These are phyloP conservation scores for Octodon degus DNA, from an alignment of 2,113 vertebrate genomes.

Conservation along the genomic window DNA sequence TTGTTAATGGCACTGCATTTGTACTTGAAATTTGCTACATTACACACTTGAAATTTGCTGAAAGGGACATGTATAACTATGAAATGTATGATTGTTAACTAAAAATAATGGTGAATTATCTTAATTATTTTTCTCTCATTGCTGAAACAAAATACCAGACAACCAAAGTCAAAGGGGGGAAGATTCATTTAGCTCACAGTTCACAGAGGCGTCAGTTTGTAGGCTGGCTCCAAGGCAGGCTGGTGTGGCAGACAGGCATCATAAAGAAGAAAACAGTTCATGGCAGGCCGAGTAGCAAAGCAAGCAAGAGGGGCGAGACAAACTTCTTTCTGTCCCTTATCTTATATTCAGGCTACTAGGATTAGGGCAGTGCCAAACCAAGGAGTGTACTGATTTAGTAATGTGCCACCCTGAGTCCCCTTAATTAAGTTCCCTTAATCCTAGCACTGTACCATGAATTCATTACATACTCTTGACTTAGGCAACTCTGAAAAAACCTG, in stretches of 20 bases:
- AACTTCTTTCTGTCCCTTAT: not conserved
- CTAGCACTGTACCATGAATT: not conserved
- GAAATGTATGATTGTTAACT: not conserved
- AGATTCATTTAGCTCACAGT: not conserved
- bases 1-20: not conserved
- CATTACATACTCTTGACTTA: not conserved
- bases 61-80: not conserved
- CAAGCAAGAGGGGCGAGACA: not conserved
- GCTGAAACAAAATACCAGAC: not conserved
- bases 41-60: not conserved
- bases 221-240: not conserved
- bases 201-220: not conserved
- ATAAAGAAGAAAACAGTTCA: not conserved
- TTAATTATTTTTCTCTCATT: not conserved
- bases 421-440: not conserved
- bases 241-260: not conserved
- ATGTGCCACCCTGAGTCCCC: not conserved
- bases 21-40: not conserved
- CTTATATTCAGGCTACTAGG: not conserved
- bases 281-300: not conserved
- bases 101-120: not conserved
- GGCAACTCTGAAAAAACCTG: not conserved
- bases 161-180: not conserved
- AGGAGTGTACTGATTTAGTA: not conserved
- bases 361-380: not conserved